Evolutionary conservation across 2,113 vertebrate genomes (phyloP), one percentile per base, ranked within the genome.

Genomic region (Corydoras maculifer): DNA sequence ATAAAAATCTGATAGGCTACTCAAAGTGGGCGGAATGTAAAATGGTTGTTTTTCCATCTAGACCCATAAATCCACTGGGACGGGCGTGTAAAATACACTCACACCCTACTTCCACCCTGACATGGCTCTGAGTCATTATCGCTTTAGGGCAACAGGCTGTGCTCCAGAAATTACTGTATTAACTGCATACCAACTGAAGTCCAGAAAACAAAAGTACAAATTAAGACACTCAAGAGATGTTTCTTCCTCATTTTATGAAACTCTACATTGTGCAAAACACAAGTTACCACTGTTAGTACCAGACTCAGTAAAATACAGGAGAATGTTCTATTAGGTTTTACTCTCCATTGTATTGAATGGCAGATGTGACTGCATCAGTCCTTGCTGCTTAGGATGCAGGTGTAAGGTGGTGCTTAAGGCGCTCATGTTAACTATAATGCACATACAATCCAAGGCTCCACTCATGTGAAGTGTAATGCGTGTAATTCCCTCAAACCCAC

Each of bases 211-310:
- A 68, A 14, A 64, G 63, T 32, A 64, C 63, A 60, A n/a, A 3
- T 43, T 14, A 68, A 15, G 31, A 31, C 61, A 65, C 59, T 60
- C 25, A 9, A 25, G 57, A n/a, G 55, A 65, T 55, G 53, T 50
- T 63, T 61, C 65, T 69, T 62, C 31, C 63, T 73, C 51, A 69
- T 72, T 82, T 82, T 77, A 71, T 54, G 57, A 79, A 67, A 68
- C 76, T 54, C 75, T 73, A 73, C 63, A 78, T 65, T 82, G 84
- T 88, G 85, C 85, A 87, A 88, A 85, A 74, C 66, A 79, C 81
- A 58, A 74, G 77, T 66, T 79, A 79, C 75, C 78, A 86, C 77
- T 82, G 81, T 84, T 86, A 86, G 84, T 87, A 84, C 74, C 65
- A 61, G 60, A 66, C 57, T 79, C 77, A 18, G 69, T 64, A 78